phyloP scores from a whole-genome alignment of 35 echinoderm and acorn worm species.

The Anneissia japonica region DNA sequence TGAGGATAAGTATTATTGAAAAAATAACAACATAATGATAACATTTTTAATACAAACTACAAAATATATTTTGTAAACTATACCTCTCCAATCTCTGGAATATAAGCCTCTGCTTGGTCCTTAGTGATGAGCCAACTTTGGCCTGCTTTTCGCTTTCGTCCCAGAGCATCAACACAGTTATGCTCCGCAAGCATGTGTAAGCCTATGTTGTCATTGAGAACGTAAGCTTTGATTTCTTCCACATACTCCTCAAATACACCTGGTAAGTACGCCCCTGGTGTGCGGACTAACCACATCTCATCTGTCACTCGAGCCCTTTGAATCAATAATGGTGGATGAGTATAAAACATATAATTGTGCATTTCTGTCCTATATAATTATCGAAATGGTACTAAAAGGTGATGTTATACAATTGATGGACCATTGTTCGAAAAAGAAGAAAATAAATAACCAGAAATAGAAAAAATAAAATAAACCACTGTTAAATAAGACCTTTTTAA shows the following conservation, averaged over 20 bases:
- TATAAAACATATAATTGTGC: too few species aligned
- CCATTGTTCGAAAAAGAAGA: too few species aligned
- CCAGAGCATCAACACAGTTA: constrained; percentile 58
- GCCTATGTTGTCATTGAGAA: constrained; percentile 37
- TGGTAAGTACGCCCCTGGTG: constrained; percentile 78
- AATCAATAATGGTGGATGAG: background rate
- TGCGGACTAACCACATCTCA: constrained; percentile 84
- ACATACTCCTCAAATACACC: constrained; percentile 87
- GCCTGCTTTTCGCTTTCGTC: constrained; percentile 48
- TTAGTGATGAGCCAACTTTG: constrained; percentile 80
- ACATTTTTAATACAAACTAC: too few species aligned
- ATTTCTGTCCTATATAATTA: too few species aligned
- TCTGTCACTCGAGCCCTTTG: constrained; percentile 44
- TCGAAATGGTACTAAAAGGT: too few species aligned
- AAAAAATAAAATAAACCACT: too few species aligned
- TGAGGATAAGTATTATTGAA: too few species aligned
- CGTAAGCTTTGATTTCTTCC: constrained; percentile 46
- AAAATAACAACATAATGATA: too few species aligned
- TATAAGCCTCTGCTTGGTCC: constrained; percentile 71
- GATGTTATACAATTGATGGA: too few species aligned
- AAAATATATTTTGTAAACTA: too few species aligned
- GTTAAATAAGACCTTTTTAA: too few species aligned
- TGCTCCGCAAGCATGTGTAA: constrained; percentile 67
- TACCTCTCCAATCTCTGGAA: constrained; percentile 91
- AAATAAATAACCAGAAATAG: too few species aligned